These are phyloP conservation scores for Athalia rosae DNA, from an alignment of 2,888 invertebrate species.

Conservation along the genomic window DNA sequence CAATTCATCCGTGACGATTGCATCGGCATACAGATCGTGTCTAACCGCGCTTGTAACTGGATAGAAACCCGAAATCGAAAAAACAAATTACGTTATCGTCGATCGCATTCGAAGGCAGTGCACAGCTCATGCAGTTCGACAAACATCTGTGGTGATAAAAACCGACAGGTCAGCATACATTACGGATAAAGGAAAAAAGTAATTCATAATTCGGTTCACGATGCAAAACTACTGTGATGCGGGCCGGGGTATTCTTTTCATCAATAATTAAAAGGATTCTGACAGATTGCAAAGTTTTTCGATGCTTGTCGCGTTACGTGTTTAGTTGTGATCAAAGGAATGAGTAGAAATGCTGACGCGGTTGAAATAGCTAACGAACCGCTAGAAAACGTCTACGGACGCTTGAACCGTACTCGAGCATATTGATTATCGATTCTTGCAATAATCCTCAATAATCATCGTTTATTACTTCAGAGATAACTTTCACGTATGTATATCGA, in stretches of 20 bases:
- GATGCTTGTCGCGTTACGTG: neutral
- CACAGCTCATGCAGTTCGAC: neutral
- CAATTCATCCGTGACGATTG: slow-evolving; percentile 2
- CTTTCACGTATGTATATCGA: too few relatives aligned
- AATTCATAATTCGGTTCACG: too few relatives aligned
- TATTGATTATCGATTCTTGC: slow-evolving; percentile 12
- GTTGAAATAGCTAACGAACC: neutral
- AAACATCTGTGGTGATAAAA: neutral
- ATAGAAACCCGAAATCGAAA: too few relatives aligned
- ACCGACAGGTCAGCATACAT: neutral
- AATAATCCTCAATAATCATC: slow-evolving; percentile 15
- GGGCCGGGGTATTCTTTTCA: neutral
- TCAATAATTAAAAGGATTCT: neutral
- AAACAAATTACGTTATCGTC: neutral
- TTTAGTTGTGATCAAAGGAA: neutral
- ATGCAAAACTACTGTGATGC: neutral
- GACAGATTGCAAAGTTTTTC: neutral
- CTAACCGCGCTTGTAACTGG: slow-evolving; percentile 15
- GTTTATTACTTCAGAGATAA: neutral
- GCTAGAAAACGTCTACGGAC: neutral
- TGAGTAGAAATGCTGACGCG: neutral
- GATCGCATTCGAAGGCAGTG: slow-evolving; percentile 18
- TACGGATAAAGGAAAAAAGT: neutral
- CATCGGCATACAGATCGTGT: slow-evolving; percentile 16
- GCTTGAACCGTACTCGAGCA: neutral